Evolutionary conservation across 2,888 invertebrate species (phyloP).

Genomic region (Agrochola macilenta): DNA sequence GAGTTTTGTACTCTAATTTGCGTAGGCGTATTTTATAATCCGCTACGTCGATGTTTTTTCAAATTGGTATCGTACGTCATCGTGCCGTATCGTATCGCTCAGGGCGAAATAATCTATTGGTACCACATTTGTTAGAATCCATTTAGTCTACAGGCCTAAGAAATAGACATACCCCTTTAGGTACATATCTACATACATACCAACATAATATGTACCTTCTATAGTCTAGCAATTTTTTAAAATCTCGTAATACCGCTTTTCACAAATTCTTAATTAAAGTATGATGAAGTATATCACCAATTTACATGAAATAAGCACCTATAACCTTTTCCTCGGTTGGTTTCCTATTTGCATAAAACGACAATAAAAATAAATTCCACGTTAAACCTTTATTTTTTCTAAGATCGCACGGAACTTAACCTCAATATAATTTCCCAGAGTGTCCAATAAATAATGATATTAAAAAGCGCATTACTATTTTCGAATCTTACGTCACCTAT

Average conservation of each 20-base stretch:
- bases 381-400: constrained; percentile 18
- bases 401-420: constrained; percentile 50
- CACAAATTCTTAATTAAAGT: not conserved
- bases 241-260: not conserved
- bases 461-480: constrained; percentile 48
- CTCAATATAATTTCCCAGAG: constrained; percentile 48
- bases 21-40: too few species aligned
- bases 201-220: too few species aligned
- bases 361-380: constrained; percentile 31
- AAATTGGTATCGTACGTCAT: too few species aligned
- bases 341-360: constrained; percentile 34
- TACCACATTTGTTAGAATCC: too few species aligned
- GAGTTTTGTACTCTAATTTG: too few species aligned
- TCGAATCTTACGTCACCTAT: constrained; percentile 50
- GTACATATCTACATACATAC: too few species aligned
- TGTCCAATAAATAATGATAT: constrained; percentile 50
- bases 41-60: too few species aligned
- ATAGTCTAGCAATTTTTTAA: too few species aligned
- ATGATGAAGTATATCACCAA: constrained; percentile 3
- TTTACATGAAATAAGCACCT: constrained; percentile 11
- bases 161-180: too few species aligned
- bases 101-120: too few species aligned
- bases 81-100: too few species aligned
- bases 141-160: too few species aligned
- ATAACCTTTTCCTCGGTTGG: constrained; percentile 9